Conservation (phyloP, 1,140 invertebrate genomes). For the Hylaeus volcanicus region DNA sequence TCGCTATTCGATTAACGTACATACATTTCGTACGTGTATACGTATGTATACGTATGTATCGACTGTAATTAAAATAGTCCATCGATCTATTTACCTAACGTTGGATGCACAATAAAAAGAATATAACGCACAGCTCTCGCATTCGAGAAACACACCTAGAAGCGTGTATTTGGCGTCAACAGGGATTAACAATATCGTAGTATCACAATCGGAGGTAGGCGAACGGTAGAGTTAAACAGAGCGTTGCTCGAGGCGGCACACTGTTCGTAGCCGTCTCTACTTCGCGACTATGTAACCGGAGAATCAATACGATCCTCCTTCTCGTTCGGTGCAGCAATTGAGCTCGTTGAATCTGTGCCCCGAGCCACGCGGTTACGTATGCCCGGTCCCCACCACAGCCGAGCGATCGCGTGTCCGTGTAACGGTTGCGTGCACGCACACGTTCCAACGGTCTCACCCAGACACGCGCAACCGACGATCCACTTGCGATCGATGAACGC, state of each 20-base stretch:
- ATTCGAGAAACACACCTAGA: no score
- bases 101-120: no score
- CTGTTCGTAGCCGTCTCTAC: slow-evolving; percentile 47
- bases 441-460: slow-evolving; percentile 35
- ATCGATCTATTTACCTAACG: no score
- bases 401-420: slow-evolving; percentile 35
- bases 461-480: slow-evolving; percentile 56
- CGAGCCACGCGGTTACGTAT: slow-evolving; percentile 77
- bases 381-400: slow-evolving; percentile 53
- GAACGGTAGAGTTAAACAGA: not conserved
- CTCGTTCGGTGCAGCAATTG: slow-evolving; percentile 76
- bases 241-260: slow-evolving; percentile 45
- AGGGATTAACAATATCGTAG: no score
- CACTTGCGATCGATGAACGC: slow-evolving; percentile 73
- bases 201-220: no score
- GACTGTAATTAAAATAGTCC: no score
- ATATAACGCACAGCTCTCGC: no score
- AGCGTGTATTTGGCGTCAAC: no score
- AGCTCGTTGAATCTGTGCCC: slow-evolving; percentile 80
- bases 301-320: slow-evolving; percentile 77
- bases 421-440: slow-evolving; percentile 15
- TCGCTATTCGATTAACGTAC: no score
- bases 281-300: slow-evolving; percentile 66
- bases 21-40: no score
- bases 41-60: no score